Conservation (phyloP, 2,113 vertebrate genomes). For the Oryctolagus cuniculus region mOryCun1.1 NC_091438.1:107517001-107517500, state of each 20-base stretch:
- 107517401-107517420: background rate
- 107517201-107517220: background rate
- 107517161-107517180: background rate
- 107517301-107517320: background rate
- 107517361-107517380: background rate
- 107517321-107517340: background rate
- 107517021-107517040: background rate
- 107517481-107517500: background rate
- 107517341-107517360: slow-evolving; percentile 6
- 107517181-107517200: background rate
- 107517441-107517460: background rate
- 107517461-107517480: background rate
- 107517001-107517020: too few relatives aligned
- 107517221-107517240: background rate
- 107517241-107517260: background rate
- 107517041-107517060: background rate
- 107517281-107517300: fast-evolving
- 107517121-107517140: too few relatives aligned
- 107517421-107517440: background rate
- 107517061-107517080: background rate
- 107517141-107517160: background rate
- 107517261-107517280: background rate
- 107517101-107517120: background rate
- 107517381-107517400: background rate
- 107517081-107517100: background rate